Evolutionary conservation across 2,113 vertebrate species (phyloP).

Genomic region (Circaetus gallicus): DNA sequence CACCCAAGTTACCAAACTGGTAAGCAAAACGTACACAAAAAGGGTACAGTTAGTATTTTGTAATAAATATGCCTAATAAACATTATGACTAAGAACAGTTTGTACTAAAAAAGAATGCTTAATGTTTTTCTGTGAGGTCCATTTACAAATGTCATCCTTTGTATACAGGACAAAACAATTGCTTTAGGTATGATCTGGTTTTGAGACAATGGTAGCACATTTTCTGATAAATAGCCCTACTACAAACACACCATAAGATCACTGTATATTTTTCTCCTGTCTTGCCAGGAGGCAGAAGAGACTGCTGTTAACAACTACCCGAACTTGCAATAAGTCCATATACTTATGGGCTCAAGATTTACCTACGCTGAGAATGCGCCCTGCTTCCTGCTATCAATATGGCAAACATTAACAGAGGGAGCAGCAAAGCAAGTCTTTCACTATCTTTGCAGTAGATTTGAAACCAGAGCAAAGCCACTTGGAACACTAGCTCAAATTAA

Average conservation of each 20-base stretch:
- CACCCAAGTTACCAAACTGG: background rate
- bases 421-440: background rate
- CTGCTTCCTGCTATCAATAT: background rate
- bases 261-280: background rate
- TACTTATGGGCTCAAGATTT: accelerated
- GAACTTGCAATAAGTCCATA: background rate
- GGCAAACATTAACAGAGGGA: background rate
- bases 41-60: background rate
- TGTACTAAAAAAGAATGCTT: background rate
- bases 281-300: background rate
- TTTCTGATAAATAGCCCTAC: background rate
- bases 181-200: background rate
- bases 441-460: background rate
- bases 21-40: background rate
- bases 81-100: background rate
- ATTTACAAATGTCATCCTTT: background rate
- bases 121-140: background rate
- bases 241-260: background rate
- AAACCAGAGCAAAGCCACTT: background rate
- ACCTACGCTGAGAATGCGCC: background rate
- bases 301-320: background rate
- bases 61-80: background rate
- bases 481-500: background rate
- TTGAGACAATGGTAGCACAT: background rate
- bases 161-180: background rate